A percentile compares a stretch with the other conserved stretches of the same genome.
These are phyloP conservation scores for Aporophyla lueneburgensis DNA, from an alignment of 2,888 invertebrate genomes.

Conservation along the genomic window DNA sequence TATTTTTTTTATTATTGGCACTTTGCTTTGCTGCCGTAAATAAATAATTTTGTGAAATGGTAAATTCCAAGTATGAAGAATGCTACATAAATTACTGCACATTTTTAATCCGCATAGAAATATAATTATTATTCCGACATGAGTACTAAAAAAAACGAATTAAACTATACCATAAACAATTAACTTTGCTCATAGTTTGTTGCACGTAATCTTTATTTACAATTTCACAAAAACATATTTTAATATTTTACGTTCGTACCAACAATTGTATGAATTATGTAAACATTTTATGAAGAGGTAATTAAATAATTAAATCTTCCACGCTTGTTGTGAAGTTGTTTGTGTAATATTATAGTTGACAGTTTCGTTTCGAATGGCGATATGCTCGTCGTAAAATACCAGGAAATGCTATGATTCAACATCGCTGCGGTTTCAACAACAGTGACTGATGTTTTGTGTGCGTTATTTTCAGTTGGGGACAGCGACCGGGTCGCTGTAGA, in stretches of 20 bases:
- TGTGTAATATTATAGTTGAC: constrained; percentile 84
- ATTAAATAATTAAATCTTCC: constrained; percentile 68
- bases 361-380: constrained; percentile 88
- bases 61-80: neutral
- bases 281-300: constrained; percentile 78
- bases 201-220: constrained; percentile 90
- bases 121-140: neutral
- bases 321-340: constrained; percentile 79
- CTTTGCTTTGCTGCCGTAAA: too few relatives aligned
- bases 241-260: constrained; percentile 69
- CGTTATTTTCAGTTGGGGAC: constrained; percentile 84
- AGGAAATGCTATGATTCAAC: constrained; percentile 91
- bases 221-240: constrained; percentile 79
- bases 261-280: constrained; percentile 78
- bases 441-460: constrained; percentile 81
- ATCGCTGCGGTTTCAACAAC: constrained; percentile 80
- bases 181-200: constrained; percentile 73
- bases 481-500: constrained; percentile 79
- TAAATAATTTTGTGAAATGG: neutral
- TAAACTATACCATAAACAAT: constrained; percentile 75
- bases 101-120: neutral
- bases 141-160: neutral
- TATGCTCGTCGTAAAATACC: constrained; percentile 88
- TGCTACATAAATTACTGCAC: neutral
- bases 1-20: neutral